Evolutionary conservation across 2,797 vertebrate genomes (phyloP).

Genomic region (Tragopan temminckii): DNA sequence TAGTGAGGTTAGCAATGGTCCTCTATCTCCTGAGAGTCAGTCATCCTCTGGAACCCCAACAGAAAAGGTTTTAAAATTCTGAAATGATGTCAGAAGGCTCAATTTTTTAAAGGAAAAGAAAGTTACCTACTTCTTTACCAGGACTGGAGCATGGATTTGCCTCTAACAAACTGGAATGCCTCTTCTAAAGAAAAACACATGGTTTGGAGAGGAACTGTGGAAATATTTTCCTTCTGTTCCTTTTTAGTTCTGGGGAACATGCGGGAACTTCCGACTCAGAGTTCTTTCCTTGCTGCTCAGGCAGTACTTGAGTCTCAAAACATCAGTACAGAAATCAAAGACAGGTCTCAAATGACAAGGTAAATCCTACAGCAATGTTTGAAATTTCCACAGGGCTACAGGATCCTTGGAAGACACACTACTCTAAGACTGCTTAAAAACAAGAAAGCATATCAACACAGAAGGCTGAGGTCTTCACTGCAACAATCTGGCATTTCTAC

Average conservation of each 20-base stretch:
- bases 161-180: neutral
- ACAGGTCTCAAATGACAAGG: neutral
- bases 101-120: neutral
- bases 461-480: neutral
- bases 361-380: neutral
- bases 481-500: neutral
- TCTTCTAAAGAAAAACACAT: neutral
- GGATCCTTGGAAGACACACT: neutral
- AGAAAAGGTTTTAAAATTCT: neutral
- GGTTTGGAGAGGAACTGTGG: neutral
- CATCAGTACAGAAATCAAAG: accelerated
- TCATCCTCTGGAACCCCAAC: neutral
- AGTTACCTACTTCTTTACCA: neutral
- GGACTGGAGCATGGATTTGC: neutral
- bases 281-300: neutral
- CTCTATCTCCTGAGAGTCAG: neutral
- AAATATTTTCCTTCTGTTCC: neutral
- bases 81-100: neutral
- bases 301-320: neutral
- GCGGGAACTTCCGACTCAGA: neutral
- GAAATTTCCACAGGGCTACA: neutral
- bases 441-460: neutral
- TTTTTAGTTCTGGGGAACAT: neutral
- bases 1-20: neutral
- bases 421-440: neutral